Conservation (phyloP, 2,888 invertebrate species). For the Laothoe populi region DNA sequence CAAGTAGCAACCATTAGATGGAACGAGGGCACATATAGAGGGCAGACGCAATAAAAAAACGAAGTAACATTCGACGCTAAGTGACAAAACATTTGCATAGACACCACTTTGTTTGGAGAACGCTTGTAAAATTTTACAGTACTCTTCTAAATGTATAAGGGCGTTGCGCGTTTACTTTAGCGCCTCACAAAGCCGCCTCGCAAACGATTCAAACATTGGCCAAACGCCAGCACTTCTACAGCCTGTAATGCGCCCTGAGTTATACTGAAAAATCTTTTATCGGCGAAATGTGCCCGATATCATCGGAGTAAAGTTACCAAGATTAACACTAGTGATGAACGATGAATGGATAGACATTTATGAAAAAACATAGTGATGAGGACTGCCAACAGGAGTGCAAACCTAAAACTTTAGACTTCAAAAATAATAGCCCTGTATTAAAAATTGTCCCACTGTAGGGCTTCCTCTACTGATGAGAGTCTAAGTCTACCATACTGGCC, state of each 20-base stretch:
- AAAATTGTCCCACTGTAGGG: too few species aligned
- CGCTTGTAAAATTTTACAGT: conserved; percentile 55
- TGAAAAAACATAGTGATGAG: too few species aligned
- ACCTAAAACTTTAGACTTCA: too few species aligned
- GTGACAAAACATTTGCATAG: conserved; percentile 42
- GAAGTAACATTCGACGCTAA: conserved; percentile 19
- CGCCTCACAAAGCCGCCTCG: conserved; percentile 55
- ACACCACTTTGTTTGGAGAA: conserved; percentile 51
- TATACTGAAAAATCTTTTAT: conserved; percentile 52
- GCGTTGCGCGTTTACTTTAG: conserved; percentile 64
- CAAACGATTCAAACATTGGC: conserved; percentile 65
- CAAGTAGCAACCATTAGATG: background rate
- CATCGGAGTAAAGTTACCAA: too few species aligned
- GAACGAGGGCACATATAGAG: conserved; percentile 7
- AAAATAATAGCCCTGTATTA: too few species aligned
- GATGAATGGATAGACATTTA: background rate
- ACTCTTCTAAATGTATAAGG: conserved; percentile 57
- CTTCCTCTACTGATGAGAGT: too few species aligned
- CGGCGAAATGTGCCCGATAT: conserved; percentile 38
- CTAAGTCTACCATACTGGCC: too few species aligned
- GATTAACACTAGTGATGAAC: background rate
- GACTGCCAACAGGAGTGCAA: too few species aligned
- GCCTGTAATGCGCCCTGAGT: conserved; percentile 53
- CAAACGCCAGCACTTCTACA: conserved; percentile 55
- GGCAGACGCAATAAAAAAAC: conserved; percentile 6